phyloP scores from a whole-genome alignment of 1,140 invertebrate genomes.

The Plutomurus gul region DNA sequence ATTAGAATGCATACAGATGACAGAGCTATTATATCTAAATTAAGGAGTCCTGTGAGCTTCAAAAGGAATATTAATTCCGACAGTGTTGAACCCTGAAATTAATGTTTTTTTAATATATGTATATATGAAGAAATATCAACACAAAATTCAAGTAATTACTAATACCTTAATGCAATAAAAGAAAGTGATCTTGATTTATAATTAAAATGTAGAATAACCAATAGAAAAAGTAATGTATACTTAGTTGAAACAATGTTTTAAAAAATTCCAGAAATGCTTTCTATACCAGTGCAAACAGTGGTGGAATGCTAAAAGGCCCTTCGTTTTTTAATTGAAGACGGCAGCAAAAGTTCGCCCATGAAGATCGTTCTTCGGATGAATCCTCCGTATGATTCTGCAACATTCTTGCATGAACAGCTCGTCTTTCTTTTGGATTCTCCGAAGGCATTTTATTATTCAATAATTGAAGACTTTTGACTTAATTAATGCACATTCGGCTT shows the following conservation, averaged over 20 bases:
- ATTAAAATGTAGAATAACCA: no score
- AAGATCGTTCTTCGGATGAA: background rate
- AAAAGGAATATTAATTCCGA: background rate
- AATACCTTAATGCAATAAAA: no score
- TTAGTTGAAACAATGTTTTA: no score
- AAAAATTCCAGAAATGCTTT: no score
- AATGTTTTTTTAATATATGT: no score
- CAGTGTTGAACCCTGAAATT: constrained; percentile 15
- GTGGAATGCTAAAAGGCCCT: constrained; percentile 4
- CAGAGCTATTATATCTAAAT: background rate
- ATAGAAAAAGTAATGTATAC: no score
- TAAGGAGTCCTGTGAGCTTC: background rate
- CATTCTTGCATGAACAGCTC: background rate
- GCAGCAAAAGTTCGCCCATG: background rate
- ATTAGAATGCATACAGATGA: constrained; percentile 11
- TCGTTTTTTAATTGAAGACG: constrained; percentile 7
- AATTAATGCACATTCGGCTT: no score
- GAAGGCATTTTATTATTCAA: background rate
- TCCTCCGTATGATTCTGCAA: background rate
- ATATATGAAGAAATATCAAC: no score
- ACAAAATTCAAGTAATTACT: no score
- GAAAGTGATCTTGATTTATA: no score
- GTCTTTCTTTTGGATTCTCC: background rate
- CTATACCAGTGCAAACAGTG: constrained; percentile 10
- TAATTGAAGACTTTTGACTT: background rate